Evolutionary conservation across 2,888 invertebrate genomes (phyloP), one percentile per base, ranked within the genome.

Genomic region (Lithosia quadra): DNA sequence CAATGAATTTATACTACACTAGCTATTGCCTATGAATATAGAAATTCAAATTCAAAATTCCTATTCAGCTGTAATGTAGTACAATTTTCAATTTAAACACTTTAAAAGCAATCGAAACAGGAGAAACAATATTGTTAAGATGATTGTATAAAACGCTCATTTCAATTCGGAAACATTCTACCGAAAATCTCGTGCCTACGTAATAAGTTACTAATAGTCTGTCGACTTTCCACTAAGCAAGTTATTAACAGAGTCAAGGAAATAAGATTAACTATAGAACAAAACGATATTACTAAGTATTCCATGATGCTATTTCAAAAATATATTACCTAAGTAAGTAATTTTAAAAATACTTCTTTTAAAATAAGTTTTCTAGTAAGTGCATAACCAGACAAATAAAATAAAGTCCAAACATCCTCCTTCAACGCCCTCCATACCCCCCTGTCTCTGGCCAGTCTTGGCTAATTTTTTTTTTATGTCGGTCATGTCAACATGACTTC

Each of bases 231-330:
- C 18, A 18, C 43, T 43, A 24, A 43, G 43, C 18, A 61, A 61
- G 18, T 61, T 61, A 24, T 61, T 24, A 43, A 18, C 15, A 13
- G 60, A 61, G 18, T 39, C 34, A 63, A 63, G 11, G 18, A 43
- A 39, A 43, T 22, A 43, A 62, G 24, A 49, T 28, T 24, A 43
- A 43, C 36, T 43, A 57, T 49, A 59, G 49, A 75, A 69, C 39
- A 65, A 72, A 69, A 57, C 49, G 28, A 22, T 65, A 4, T 5
- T 43, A 63, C 10, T 66, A 56, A 55, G 57, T 43, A 28, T 57
- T 68, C 24, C 57, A 58, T 22, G 53, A 66, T 28, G 9, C 43
- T 4, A 21, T 34, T 60, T 59, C 56, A 56, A 33, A 60, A 24
- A 60, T 33, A 67, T 62, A n/a, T n/a, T n/a, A n/a, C n/a, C n/a